Evolutionary conservation across 2,113 vertebrate genomes (phyloP), one percentile per base, ranked within the genome.

Genomic region (Sphaerodactylus townsendi): DNA sequence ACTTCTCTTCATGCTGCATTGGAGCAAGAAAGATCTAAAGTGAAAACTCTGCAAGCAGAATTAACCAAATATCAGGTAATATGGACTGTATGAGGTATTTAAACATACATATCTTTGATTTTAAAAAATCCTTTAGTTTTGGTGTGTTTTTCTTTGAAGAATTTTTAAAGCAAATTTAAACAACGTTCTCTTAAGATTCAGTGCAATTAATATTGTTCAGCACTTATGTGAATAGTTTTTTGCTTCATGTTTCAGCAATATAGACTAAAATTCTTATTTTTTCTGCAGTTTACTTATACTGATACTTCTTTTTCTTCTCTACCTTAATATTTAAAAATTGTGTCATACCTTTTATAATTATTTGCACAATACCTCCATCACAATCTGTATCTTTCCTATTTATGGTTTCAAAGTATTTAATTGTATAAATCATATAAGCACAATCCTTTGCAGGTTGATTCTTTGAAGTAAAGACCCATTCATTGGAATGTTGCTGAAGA

Each of bases 21-120:
- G 85, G 97, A 99, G 92, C 97, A 98, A 96, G 98, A 98, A 96
- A 95, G 97, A 92, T 99, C 98, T 77, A 99, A 98, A 96, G 97
- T 98, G 80, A 99, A 99, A 95, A 94, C 96, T 71, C 94, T 99
- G 85, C 98, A 98, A 92, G 94, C 97, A 83, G 97, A 99, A 77
- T 96, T 98, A 94, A 96, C 96, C 11, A 99, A 97, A 94, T 98
- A 98, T 87, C 97, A 98, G 97, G 98, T 98, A 96, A 90, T 30
- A 69, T 17, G n/a, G n/a, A 68, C 2, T 53, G 10, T 9, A 10
- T 21, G 17, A 50, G n/a, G 37, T 85, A 39, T 87, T 86, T 72
- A 19, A 71, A 19, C 39, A 56, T 28, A 56, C 17, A 33, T 14
- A 28, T 25, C 23, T 35, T 74, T 74, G 41, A 50, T 62, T 5